Conservation (phyloP, 2,888 invertebrate genomes). For the Chrysotoxum bicinctum region DNA sequence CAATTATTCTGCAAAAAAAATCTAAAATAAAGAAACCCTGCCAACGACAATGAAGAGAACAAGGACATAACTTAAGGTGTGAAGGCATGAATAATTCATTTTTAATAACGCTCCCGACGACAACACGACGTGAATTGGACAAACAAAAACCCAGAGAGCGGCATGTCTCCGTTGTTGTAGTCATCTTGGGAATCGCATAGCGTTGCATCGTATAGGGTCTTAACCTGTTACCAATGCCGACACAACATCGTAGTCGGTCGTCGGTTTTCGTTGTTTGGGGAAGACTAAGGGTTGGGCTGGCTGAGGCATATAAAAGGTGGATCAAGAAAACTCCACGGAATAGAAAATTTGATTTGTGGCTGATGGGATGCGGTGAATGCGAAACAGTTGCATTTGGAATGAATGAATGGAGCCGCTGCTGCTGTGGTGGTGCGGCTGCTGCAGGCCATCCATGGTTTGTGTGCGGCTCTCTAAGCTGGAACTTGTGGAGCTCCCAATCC, state of each 20-base stretch:
- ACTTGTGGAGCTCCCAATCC: background rate
- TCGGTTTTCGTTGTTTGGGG: background rate
- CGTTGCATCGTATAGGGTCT: slow-evolving; percentile 29
- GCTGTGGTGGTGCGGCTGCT: slow-evolving; percentile 4
- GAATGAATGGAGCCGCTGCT: slow-evolving; percentile 32
- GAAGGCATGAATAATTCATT: slow-evolving; percentile 74
- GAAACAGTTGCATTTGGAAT: slow-evolving; percentile 58
- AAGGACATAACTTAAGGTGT: slow-evolving; percentile 78
- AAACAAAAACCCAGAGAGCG: slow-evolving; percentile 9
- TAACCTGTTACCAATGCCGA: slow-evolving; percentile 56
- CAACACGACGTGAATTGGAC: slow-evolving; percentile 20
- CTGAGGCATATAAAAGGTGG: slow-evolving; percentile 6
- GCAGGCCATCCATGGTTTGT: slow-evolving; percentile 13
- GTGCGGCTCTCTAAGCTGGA: slow-evolving; percentile 28
- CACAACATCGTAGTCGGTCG: background rate
- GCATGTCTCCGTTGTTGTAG: slow-evolving; percentile 1
- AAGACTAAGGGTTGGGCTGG: slow-evolving; percentile 36
- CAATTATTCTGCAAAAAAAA: slow-evolving; percentile 47
- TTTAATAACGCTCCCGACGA: slow-evolving; percentile 66
- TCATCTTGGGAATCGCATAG: slow-evolving; percentile 50
- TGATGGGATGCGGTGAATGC: slow-evolving; percentile 67
- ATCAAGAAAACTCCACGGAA: slow-evolving; percentile 39
- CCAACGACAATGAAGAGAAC: slow-evolving; percentile 74
- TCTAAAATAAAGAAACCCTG: slow-evolving; percentile 28
- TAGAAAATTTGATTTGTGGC: slow-evolving; percentile 68